Conservation (phyloP, 1,140 invertebrate species). For the Charaxes varanes region DNA sequence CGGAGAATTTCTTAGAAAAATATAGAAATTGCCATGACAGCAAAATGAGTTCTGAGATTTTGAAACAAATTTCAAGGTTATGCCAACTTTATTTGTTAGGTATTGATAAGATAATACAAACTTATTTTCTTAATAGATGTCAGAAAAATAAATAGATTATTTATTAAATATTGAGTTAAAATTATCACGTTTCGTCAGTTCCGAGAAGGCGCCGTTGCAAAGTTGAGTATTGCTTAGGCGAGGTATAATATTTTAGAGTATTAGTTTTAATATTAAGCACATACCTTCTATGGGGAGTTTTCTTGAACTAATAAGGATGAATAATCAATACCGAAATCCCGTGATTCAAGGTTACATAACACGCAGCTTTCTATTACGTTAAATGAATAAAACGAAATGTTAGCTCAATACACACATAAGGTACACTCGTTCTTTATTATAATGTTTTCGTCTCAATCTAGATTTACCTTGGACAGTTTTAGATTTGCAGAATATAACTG, state of each 20-base stretch:
- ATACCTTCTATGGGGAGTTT: constrained; percentile 27
- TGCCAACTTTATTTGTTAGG: constrained; percentile 1
- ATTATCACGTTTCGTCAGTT: neutral
- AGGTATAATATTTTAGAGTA: no score
- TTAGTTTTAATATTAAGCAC: constrained; percentile 3
- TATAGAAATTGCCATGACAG: no score
- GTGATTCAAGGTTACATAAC: constrained; percentile 73
- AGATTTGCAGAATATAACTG: no score
- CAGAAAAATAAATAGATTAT: neutral
- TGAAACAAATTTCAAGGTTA: constrained; percentile 16
- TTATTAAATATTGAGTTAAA: neutral
- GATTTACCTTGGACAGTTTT: no score
- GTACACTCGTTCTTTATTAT: no score
- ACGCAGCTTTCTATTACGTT: constrained; percentile 49
- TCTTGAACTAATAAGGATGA: constrained; percentile 24
- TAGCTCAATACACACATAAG: no score
- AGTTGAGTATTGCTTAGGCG: no score
- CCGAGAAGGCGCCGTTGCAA: neutral
- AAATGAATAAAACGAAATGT: constrained; percentile 31
- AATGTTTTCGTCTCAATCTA: no score
- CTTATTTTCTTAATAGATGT: neutral
- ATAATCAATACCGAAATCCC: constrained; percentile 61
- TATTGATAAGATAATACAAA: neutral
- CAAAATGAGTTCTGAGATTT: no score
- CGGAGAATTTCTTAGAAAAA: no score